Evolutionary conservation across 2,888 invertebrate genomes (phyloP), one percentile per base, ranked within the genome.

Genomic region (Orchesella flavescens): DNA sequence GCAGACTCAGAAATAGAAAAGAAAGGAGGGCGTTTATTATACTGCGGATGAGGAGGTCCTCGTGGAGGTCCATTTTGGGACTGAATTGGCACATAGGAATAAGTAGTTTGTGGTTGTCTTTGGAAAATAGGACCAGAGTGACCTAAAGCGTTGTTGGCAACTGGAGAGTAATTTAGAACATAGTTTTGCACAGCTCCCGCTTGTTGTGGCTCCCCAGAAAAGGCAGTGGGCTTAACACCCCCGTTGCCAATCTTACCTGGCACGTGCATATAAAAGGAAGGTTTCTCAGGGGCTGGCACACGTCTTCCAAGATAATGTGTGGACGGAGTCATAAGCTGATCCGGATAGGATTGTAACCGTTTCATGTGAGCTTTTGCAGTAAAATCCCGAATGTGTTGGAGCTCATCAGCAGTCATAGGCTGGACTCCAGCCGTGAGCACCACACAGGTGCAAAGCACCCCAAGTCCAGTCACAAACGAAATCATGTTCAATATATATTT

Each of bases 321-420:
- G 2, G 81, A 83, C 0, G 84, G 71, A 5, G 84, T 84, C 84
- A 84, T 84, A 13, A 84, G n/a, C 43, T 84, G 84, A 73, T 84
- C 84, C 7, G 84, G 84, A 19, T 63, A 84, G 5, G 57, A 53
- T 17, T 84, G 63, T 55, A 73, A 17, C 34, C 84, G n/a, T 46
- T 84, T 84, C 80, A 84, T 76, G 53, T 84, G 84, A 9, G 84
- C 84, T 43, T 84, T 81, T 13, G 75, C 76, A 12, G 84, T 84
- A 49, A 84, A 84, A 43, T 84, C 84, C 13, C 80, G 46, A 24
- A 84, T 84, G 17, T 84, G 84, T 24, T 72, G 71, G 10, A 84
- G 73, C 46, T 84, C 84, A 21, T 80, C 80, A 13, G 66, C 66
- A 13, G 80, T 81, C 5, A 84, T 19, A 0, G 84, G 84, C 13